These are phyloP conservation scores for Aplysina aerophoba DNA, from an alignment of 37 sponge, comb jelly and placozoan species.

Conservation along the genomic window DNA sequence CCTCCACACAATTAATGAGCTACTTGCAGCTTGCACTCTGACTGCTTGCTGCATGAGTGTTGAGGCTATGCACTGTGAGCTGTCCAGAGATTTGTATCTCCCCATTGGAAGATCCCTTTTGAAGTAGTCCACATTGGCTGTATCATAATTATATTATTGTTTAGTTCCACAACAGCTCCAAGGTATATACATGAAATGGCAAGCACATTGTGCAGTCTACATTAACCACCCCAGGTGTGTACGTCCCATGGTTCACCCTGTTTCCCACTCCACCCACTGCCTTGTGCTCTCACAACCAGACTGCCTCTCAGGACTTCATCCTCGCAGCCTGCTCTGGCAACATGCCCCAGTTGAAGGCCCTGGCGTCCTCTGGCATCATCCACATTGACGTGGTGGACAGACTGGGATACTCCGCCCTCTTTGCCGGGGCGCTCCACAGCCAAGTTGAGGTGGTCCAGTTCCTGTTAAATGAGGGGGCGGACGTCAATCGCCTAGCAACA, in stretches of 20 bases:
- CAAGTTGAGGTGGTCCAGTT: constrained; percentile 57
- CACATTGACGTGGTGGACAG: constrained; percentile 78
- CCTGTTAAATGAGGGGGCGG: constrained; percentile 80
- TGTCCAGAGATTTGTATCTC: no score
- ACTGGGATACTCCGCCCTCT: constrained; percentile 61
- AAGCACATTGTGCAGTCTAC: not conserved
- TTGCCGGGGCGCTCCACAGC: constrained; percentile 74
- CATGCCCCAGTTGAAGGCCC: not conserved
- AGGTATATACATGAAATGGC: not conserved
- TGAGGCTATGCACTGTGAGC: no score
- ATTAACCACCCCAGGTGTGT: not conserved
- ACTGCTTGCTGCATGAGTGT: no score
- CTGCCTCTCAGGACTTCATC: constrained; percentile 74
- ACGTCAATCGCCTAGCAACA: constrained; percentile 72
- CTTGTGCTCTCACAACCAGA: no score
- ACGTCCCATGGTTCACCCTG: not conserved
- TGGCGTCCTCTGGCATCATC: constrained; percentile 52
- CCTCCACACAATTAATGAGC: no score
- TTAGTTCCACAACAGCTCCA: no score
- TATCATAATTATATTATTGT: no score
- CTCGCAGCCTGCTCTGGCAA: constrained; percentile 60
- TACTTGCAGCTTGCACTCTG: no score
- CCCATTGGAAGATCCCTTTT: no score
- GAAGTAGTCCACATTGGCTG: no score
- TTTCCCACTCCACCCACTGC: not conserved